These are phyloP conservation scores for Cremastobaeus sp. DNA, from an alignment of 2,888 invertebrate genomes.

Conservation along the genomic window DNA sequence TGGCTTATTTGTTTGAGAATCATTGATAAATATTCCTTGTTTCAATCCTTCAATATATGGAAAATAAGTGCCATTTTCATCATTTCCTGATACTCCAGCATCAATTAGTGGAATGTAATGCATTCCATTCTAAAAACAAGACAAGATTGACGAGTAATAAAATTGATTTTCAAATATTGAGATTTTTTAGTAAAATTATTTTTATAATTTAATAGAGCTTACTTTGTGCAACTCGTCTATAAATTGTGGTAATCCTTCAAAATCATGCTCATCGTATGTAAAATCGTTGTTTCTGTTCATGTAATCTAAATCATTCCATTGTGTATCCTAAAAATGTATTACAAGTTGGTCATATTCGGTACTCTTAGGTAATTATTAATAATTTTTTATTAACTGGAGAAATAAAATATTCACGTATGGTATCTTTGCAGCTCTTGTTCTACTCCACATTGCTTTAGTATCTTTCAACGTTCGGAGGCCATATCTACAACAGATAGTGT, in stretches of 20 bases:
- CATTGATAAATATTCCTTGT: constrained; percentile 86
- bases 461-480: constrained; percentile 84
- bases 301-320: constrained; percentile 93
- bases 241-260: constrained; percentile 83
- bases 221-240: constrained; percentile 83
- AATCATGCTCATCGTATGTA: constrained; percentile 84
- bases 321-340: constrained; percentile 82
- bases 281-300: constrained; percentile 90
- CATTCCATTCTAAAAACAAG: constrained; percentile 84
- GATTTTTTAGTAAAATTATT: too few relatives aligned
- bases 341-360: constrained; percentile 28
- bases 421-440: constrained; percentile 86
- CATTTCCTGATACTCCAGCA: constrained; percentile 87
- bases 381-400: too few relatives aligned
- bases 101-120: constrained; percentile 87
- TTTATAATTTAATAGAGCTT: constrained; percentile 56
- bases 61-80: constrained; percentile 83
- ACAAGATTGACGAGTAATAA: too few relatives aligned
- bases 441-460: constrained; percentile 83
- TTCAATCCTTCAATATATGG: constrained; percentile 88
- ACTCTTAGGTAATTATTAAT: too few relatives aligned
- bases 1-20: constrained; percentile 81
- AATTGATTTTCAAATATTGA: too few relatives aligned
- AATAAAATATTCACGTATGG: constrained; percentile 83
- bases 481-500: constrained; percentile 79